These are phyloP conservation scores for Crotalus tigris DNA, from an alignment of 2,113 vertebrate species.

Conservation along the genomic window DNA sequence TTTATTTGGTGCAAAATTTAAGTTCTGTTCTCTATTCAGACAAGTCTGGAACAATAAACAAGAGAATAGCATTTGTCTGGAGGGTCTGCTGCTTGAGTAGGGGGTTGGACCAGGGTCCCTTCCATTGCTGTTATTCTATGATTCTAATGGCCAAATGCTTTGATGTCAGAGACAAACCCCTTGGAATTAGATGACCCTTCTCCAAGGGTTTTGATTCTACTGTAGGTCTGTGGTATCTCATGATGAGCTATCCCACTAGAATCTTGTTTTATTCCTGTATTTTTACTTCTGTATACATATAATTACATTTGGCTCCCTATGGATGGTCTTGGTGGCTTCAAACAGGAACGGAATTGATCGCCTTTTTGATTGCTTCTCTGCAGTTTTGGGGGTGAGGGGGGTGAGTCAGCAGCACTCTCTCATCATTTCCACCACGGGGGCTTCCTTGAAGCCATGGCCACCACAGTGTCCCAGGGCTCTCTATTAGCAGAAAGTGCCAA, in stretches of 20 bases:
- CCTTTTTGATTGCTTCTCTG: neutral
- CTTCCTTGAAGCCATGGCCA: neutral
- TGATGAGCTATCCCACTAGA: neutral
- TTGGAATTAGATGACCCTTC: neutral
- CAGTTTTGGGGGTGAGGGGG: neutral
- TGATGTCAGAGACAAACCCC: neutral
- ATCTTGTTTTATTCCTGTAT: neutral
- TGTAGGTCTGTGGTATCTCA: neutral
- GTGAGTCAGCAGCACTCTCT: fast-evolving
- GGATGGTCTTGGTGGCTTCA: neutral
- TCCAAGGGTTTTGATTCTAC: neutral
- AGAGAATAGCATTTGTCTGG: too few species aligned
- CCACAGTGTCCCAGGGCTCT: neutral
- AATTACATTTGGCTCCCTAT: neutral
- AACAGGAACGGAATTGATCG: neutral
- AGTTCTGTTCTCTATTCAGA: too few species aligned
- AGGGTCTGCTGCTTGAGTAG: too few species aligned
- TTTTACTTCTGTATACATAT: neutral
- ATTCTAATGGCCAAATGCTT: neutral
- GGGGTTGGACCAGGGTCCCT: neutral
- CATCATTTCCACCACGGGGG: neutral
- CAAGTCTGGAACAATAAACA: neutral
- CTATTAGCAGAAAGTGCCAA: constrained; percentile 16
- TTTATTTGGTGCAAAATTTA: neutral
- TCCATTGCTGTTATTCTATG: neutral